Evolutionary conservation across 1,140 invertebrate genomes (phyloP), one percentile per base, ranked within the genome.

Genomic region (Zelostemma sp.): DNA sequence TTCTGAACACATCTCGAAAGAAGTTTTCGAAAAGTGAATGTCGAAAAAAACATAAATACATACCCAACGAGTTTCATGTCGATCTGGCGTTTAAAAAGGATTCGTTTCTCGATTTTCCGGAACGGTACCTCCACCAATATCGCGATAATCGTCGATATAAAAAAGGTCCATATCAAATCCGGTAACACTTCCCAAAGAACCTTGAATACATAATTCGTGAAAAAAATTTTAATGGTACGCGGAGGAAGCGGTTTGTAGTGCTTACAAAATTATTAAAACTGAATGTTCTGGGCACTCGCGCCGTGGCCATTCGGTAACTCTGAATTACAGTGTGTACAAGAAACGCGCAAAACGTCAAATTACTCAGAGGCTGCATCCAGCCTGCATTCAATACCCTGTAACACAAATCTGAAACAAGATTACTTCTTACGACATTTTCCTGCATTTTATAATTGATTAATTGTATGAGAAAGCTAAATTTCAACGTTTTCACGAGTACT

Each of bases 261-360:
- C 61, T 57, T 71, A 81, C 77, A 45, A 63, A 6, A 62, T 66
- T 76, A 45, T 71, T 45, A 41, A 74, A 18, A 17, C 59, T 58
- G 56, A 68, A 77, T 15, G 66, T 73, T 45, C 73, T 74, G n/a
- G 75, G 51, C 17, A 43, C 67, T 61, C 76, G 70, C 1, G 57
- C 49, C 1, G 62, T 66, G 4, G 63, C 76, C 15, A 72, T 17
- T 28, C 73, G 66, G 59, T 80, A 80, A 38, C 49, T 35, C 60
- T 80, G 74, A 67, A 75, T 48, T 1, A 76, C 65, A 28, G 72
- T 62, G 48, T 82, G 80, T 19, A 89, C 86, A 12, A 93, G 83
- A 76, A 90, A 92, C 58, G 90, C 90, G 62, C 90, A 89, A 75
- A 89, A 92, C 5, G 89, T 89, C 41, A 93, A 79, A 70, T 89